These are phyloP conservation scores for Neodon shergylaensis DNA, from an alignment of 2,113 vertebrate genomes.

Conservation along the genomic window DNA sequence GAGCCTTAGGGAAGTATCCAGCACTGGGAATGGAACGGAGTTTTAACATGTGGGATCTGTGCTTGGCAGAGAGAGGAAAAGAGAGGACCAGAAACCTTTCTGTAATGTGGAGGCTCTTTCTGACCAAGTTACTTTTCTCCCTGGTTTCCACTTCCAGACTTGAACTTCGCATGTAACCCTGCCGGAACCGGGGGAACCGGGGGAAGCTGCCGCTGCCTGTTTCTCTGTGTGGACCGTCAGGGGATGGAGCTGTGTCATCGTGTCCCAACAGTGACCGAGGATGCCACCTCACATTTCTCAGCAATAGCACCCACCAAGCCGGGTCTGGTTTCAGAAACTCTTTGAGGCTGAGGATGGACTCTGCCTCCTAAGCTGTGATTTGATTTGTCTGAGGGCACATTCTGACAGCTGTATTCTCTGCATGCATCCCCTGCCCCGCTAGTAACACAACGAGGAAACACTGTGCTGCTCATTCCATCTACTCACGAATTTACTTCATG, in stretches of 20 bases:
- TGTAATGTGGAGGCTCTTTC: background rate
- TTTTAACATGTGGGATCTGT: background rate
- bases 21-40: background rate
- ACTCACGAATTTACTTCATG: background rate
- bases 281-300: background rate
- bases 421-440: background rate
- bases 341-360: background rate
- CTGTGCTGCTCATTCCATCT: background rate
- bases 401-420: background rate
- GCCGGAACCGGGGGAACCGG: background rate
- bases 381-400: background rate
- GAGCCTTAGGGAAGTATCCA: background rate
- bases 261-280: background rate
- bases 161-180: background rate
- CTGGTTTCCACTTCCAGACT: background rate
- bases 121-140: constrained; percentile 15
- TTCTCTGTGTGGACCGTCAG: background rate
- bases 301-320: accelerated
- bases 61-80: background rate
- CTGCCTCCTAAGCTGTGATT: background rate
- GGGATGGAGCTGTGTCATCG: background rate
- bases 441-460: background rate
- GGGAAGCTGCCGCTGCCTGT: background rate
- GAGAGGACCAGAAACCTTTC: background rate
- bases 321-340: background rate